A percentile compares a stretch with the other conserved stretches of the same genome.
Evolutionary conservation across 2,888 invertebrate species (phyloP).

Genomic region (Pseudanteris insignis): DNA sequence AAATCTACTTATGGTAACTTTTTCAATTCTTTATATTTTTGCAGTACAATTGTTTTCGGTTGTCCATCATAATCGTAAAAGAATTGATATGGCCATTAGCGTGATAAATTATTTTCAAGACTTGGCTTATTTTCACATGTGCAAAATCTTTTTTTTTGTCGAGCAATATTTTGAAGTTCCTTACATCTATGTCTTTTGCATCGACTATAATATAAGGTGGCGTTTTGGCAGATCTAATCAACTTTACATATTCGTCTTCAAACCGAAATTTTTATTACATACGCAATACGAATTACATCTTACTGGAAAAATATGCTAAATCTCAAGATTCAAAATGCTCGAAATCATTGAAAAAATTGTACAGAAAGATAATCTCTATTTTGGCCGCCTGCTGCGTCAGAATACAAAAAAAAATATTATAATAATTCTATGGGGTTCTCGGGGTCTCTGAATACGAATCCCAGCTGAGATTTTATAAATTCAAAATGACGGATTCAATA

Average conservation of each 20-base stretch:
- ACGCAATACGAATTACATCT: no score
- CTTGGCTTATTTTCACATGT: constrained; percentile 12
- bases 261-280: no score
- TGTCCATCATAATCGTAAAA: constrained; percentile 12
- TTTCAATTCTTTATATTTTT: not conserved
- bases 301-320: no score
- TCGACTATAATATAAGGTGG: constrained; percentile 24
- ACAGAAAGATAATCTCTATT: no score
- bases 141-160: constrained; percentile 2
- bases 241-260: constrained; percentile 17
- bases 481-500: no score
- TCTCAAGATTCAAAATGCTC: no score
- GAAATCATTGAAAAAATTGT: no score
- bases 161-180: constrained; percentile 9
- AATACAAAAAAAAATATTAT: no score
- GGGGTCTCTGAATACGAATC: no score
- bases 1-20: not conserved
- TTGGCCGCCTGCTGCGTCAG: no score
- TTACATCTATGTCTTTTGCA: constrained; percentile 4
- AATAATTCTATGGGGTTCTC: no score
- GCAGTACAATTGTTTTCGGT: not conserved
- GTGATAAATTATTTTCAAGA: constrained; percentile 14
- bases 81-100: constrained; percentile 12
- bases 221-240: constrained; percentile 14
- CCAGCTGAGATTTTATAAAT: no score